phyloP scores from a whole-genome alignment of 2,113 vertebrate genomes.

The Lepidothrix coronata region DNA sequence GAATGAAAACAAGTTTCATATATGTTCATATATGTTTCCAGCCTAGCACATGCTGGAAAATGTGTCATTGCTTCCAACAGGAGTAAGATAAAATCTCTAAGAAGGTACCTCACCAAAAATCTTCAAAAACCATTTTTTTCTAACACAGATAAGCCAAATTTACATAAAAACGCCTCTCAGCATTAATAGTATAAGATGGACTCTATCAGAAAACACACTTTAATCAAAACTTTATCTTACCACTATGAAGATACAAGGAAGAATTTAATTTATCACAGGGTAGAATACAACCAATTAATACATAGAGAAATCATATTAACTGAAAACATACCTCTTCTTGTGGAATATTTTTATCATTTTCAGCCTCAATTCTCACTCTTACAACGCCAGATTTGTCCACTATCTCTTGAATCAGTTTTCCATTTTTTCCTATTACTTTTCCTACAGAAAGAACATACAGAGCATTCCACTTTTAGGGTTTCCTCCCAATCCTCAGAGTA shows the following conservation, averaged over 20 bases:
- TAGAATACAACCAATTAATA: background rate
- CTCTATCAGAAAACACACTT: background rate
- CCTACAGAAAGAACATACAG: conserved; percentile 74
- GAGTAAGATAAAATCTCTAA: background rate
- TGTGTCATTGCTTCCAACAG: background rate
- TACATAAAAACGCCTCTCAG: background rate
- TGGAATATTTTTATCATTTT: conserved; percentile 93
- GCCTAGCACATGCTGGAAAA: background rate
- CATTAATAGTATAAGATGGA: background rate
- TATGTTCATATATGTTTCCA: background rate
- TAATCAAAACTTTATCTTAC: background rate
- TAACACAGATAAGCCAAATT: background rate
- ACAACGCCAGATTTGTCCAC: conserved; percentile 98
- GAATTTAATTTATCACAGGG: background rate
- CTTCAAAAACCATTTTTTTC: background rate
- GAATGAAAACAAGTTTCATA: background rate
- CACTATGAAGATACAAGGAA: background rate
- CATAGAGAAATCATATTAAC: background rate
- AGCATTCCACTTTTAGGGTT: background rate
- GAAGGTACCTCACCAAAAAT: background rate
- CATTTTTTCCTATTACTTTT: conserved; percentile 98
- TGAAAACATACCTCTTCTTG: conserved; percentile 86
- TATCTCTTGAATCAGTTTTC: conserved; percentile 98
- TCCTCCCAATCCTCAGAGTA: background rate
- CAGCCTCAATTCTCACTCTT: conserved; percentile 94